Evolutionary conservation across 2,888 invertebrate species (phyloP), one percentile per base, ranked within the genome.

Genomic region (Salpingus planirostris): DNA sequence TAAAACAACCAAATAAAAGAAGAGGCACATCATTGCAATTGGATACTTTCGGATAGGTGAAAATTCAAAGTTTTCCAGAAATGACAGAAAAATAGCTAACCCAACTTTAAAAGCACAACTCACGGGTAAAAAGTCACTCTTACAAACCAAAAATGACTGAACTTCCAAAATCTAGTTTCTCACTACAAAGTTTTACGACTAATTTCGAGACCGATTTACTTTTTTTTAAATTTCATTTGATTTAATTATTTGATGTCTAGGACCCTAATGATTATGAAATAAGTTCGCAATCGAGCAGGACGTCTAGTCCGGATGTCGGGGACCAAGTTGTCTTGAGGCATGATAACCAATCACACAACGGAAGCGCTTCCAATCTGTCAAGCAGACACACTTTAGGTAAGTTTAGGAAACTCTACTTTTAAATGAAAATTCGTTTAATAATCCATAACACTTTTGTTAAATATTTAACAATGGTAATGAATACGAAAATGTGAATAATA

Each of bases 251-350:
- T 8, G 8, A 18, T 26, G 11, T 38, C 25, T 37, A 60, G 58
- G 64, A 64, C 40, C 55, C 49, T 25, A 60, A 55, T 22, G 66
- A 66, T 31, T 49, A 56, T 40, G 64, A 58, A 49, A 64, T 64
- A 33, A 64, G 69, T 49, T 70, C 73, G 15, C 68, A 71, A 31
- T 71, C 72, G 24, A 73, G 73, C 43, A 59, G 72, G 50, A 68
- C 71, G 33, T 65, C 74, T 40, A 69, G 74, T 50, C 68, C 73
- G 8, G 71, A 73, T 44, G 61, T 63, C 27, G 50, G 52, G 2
- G 64, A 65, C 33, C 30, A 35, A 13, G 59, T 64, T 3, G 54
- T 57, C 23, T 43, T 64, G 22, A 50, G 63, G 31, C 59, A 62
- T 12, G 59, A 61, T 33, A 58, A 57, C 7, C 54, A 57, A 12